Evolutionary conservation across 1,140 invertebrate species (phyloP).

Genomic region (Lucilia cuprina): DNA sequence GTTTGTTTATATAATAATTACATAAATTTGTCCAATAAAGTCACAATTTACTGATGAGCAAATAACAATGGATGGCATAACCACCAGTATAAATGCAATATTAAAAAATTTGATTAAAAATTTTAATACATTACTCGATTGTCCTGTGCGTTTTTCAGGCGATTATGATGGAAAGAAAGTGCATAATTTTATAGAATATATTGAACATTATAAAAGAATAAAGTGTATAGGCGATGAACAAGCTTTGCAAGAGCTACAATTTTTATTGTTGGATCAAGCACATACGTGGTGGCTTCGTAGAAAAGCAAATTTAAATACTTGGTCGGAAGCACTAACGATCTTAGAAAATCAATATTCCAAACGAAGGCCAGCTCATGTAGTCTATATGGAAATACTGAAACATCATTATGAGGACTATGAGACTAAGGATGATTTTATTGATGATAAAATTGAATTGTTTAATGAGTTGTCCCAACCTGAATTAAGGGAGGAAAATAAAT

Average conservation of each 20-base stretch:
- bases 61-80: neutral
- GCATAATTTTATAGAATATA: conserved; percentile 21
- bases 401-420: neutral
- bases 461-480: neutral
- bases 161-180: neutral
- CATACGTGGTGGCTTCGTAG: neutral
- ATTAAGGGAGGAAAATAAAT: conserved; percentile 17
- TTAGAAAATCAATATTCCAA: conserved; percentile 9
- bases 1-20: too few species aligned
- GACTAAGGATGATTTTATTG: neutral
- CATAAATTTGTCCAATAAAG: too few species aligned
- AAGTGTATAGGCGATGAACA: conserved; percentile 23
- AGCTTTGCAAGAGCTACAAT: neutral
- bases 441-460: conserved; percentile 20
- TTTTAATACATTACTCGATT: conserved; percentile 18
- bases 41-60: neutral
- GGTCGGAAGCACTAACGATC: neutral
- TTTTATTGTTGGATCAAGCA: neutral
- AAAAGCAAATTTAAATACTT: neutral
- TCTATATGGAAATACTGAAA: conserved; percentile 9
- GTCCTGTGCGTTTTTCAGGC: neutral
- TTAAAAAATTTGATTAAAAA: neutral
- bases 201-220: neutral
- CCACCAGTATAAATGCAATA: neutral
- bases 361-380: neutral